Evolutionary conservation across 2,113 vertebrate genomes (phyloP).

Genomic region (Saguinus imperator): DNA sequence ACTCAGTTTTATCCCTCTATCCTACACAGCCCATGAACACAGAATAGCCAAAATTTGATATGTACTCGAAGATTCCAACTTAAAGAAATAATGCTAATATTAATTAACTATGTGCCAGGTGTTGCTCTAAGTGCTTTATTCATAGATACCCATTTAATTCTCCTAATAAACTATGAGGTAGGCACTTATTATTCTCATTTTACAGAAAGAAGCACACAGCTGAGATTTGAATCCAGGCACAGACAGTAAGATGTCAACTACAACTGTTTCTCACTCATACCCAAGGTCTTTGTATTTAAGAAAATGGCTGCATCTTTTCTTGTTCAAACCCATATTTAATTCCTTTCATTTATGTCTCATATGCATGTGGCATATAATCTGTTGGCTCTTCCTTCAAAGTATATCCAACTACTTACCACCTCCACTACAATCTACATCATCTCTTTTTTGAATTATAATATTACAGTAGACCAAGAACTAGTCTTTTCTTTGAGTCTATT

Average conservation of each 20-base stretch:
- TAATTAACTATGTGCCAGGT: background rate
- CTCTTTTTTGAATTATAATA: background rate
- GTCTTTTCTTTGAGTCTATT: constrained; percentile 8
- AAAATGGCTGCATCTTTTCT: background rate
- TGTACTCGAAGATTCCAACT: background rate
- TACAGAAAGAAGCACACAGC: background rate
- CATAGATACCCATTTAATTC: background rate
- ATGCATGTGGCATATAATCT: constrained; percentile 25
- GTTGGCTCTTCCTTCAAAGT: background rate
- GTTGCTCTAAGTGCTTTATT: background rate
- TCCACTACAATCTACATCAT: background rate
- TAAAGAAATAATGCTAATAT: background rate
- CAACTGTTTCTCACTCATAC: background rate
- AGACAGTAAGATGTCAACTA: background rate
- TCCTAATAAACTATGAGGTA: background rate
- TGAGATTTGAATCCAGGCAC: background rate
- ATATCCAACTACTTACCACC: background rate
- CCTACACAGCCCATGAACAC: background rate
- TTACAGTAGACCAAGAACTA: background rate
- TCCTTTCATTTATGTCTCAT: background rate
- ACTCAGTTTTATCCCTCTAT: background rate
- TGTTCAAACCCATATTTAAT: background rate
- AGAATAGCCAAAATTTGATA: background rate
- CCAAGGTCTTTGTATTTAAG: background rate
- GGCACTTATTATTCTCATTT: background rate